A percentile compares a stretch with the other conserved stretches of the same genome.
phyloP scores from a whole-genome alignment of 2,888 invertebrate genomes.

The Augochlorella aurata region DNA sequence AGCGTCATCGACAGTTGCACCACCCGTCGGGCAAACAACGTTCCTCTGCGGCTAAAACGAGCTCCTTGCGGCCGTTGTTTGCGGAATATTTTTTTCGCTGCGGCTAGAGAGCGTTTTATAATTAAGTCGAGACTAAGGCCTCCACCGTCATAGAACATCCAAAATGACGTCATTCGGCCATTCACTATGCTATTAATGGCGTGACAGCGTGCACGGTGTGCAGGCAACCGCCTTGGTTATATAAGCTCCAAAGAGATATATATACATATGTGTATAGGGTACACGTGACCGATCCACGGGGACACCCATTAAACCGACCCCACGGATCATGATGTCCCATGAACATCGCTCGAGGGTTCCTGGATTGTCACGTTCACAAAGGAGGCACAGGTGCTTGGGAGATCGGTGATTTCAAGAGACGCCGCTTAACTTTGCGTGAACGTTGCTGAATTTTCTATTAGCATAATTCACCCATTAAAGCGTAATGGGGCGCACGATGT shows the following conservation, averaged over 20 bases:
- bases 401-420: conserved; percentile 29
- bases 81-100: background rate
- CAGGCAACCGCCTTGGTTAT: conserved; percentile 47
- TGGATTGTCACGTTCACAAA: conserved; percentile 54
- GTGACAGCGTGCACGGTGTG: conserved; percentile 35
- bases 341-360: conserved; percentile 57
- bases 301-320: conserved; percentile 65
- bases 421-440: background rate
- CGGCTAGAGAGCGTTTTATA: conserved; percentile 15
- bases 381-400: conserved; percentile 49
- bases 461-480: background rate
- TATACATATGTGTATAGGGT: conserved; percentile 29
- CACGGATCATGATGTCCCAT: conserved; percentile 60
- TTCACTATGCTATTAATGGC: conserved; percentile 59
- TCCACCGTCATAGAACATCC: conserved; percentile 36
- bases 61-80: background rate
- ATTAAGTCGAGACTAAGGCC: conserved; percentile 36
- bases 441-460: background rate
- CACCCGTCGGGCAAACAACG: background rate
- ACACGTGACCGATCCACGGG: conserved; percentile 62
- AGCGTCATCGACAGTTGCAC: background rate
- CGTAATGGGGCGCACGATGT: background rate
- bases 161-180: conserved; percentile 49
- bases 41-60: background rate
- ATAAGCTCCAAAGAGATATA: conserved; percentile 28